A percentile compares a stretch with the other conserved stretches of the same genome.
These are phyloP conservation scores for Pygoscelis adeliae DNA, from an alignment of 2,113 vertebrate species.

Conservation along the genomic window DNA sequence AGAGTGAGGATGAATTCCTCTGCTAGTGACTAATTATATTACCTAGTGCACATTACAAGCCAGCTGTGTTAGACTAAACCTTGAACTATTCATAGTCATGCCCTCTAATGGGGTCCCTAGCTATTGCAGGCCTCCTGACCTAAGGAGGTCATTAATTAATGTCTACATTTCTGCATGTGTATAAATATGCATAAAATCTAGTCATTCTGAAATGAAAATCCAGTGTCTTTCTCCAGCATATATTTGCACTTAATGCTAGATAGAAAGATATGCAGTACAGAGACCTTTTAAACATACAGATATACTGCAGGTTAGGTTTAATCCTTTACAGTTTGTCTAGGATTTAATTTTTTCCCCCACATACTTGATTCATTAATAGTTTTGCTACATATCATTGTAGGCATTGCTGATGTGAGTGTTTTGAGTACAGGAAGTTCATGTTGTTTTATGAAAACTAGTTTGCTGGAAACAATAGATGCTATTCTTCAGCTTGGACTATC, in stretches of 20 bases:
- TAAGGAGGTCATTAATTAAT: background rate
- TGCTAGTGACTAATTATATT: background rate
- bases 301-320: background rate
- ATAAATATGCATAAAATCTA: background rate
- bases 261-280: background rate
- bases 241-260: background rate
- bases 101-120: background rate
- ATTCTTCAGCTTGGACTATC: slow-evolving; percentile 36
- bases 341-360: background rate
- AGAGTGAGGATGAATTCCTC: background rate
- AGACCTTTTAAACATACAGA: background rate
- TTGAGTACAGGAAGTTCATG: slow-evolving; percentile 14
- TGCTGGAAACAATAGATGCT: slow-evolving; percentile 38
- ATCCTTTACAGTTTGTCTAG: background rate
- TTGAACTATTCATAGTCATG: slow-evolving; percentile 12
- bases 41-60: background rate
- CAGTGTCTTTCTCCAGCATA: background rate
- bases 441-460: slow-evolving; percentile 23
- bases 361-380: background rate
- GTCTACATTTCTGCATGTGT: background rate
- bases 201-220: background rate
- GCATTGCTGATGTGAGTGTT: background rate
- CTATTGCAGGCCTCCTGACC: background rate
- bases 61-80: background rate
- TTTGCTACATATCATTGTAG: background rate